Evolutionary conservation across 2,797 vertebrate genomes (phyloP).

Genomic region (Notolepis coatsorum): DNA sequence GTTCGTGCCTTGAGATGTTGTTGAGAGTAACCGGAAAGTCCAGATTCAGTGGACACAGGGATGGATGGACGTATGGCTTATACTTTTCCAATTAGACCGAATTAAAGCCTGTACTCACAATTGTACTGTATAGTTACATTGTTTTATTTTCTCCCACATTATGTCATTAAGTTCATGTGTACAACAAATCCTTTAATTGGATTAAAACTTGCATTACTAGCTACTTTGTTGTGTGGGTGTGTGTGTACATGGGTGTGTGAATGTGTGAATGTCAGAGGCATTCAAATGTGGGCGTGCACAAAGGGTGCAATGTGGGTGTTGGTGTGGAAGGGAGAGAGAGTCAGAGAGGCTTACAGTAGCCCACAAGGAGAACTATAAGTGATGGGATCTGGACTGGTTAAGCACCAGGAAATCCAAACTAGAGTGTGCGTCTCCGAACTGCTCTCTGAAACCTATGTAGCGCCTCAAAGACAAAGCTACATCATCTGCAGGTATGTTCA

Average conservation of each 20-base stretch:
- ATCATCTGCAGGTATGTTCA: slow-evolving; percentile 60
- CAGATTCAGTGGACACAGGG: no score
- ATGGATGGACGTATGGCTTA: no score
- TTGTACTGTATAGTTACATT: no score
- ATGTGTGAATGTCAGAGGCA: slow-evolving; percentile 9
- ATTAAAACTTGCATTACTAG: no score
- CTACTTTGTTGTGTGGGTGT: slow-evolving; percentile 29
- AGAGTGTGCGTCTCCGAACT: slow-evolving; percentile 17
- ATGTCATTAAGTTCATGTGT: no score
- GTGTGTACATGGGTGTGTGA: slow-evolving; percentile 1
- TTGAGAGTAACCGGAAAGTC: no score
- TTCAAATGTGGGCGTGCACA: slow-evolving; percentile 37
- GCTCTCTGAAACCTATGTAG: slow-evolving; percentile 9
- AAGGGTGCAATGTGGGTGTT: slow-evolving; percentile 17
- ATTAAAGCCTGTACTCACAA: no score
- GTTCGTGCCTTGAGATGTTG: no score
- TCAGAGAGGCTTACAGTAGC: neutral
- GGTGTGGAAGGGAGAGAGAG: slow-evolving; percentile 22
- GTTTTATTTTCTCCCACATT: no score
- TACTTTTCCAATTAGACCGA: no score
- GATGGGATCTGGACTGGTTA: slow-evolving; percentile 17
- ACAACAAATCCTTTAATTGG: no score
- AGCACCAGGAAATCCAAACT: slow-evolving; percentile 24
- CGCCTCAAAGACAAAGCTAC: slow-evolving; percentile 22
- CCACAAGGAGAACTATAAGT: slow-evolving; percentile 11